These are phyloP conservation scores for Rhagonycha fulva DNA, from an alignment of 2,888 invertebrate genomes.

Conservation along the genomic window DNA sequence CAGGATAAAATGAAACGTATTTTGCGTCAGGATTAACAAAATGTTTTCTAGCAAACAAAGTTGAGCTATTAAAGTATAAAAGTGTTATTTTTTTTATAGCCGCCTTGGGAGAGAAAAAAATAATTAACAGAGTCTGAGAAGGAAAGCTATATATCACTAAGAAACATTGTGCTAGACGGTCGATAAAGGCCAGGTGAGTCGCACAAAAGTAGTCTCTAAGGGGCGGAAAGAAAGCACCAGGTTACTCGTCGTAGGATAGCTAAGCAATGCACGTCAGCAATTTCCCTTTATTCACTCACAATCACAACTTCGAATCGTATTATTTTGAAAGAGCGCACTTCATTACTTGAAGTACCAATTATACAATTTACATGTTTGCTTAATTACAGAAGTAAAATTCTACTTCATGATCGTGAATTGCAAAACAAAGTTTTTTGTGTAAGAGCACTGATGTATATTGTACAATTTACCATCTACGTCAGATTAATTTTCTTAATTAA, in stretches of 20 bases:
- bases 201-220: constrained; percentile 39
- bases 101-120: constrained; percentile 42
- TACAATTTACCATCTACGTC: neutral
- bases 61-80: constrained; percentile 8
- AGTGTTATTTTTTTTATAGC: constrained; percentile 42
- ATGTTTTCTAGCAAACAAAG: constrained; percentile 9
- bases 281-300: constrained; percentile 3
- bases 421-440: neutral
- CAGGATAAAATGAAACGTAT: neutral
- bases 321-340: constrained; percentile 9
- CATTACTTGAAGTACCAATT: constrained; percentile 14
- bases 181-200: constrained; percentile 48
- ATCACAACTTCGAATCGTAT: constrained; percentile 26
- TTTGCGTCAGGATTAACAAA: neutral
- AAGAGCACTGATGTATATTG: neutral
- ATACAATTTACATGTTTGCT: constrained; percentile 13
- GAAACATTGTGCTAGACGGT: constrained; percentile 40
- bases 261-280: constrained; percentile 14
- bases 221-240: constrained; percentile 24
- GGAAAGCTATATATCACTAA: constrained; percentile 45
- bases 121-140: constrained; percentile 45
- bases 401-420: neutral
- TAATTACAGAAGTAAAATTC: constrained; percentile 7
- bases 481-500: neutral
- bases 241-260: constrained; percentile 19